Evolutionary conservation across 2,113 vertebrate genomes (phyloP).

Genomic region (Andinoacara biseriatus): DNA sequence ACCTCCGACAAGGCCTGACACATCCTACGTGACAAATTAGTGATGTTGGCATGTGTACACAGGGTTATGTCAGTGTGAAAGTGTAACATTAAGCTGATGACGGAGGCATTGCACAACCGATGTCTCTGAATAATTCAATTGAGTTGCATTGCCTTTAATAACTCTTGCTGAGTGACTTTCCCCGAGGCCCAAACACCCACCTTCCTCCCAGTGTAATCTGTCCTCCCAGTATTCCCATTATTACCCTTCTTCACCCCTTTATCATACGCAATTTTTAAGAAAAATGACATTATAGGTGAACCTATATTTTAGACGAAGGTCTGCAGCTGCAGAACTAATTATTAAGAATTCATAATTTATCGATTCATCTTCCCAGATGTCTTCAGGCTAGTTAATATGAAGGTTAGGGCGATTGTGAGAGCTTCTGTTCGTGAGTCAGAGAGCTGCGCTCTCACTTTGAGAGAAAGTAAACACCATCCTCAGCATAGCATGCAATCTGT

Average conservation of each 20-base stretch:
- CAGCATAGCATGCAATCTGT: neutral
- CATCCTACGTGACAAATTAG: constrained; percentile 48
- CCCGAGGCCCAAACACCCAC: constrained; percentile 56
- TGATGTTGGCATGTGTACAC: constrained; percentile 7
- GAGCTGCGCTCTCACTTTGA: neutral
- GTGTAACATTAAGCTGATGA: constrained; percentile 43
- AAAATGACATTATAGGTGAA: neutral
- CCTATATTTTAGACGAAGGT: constrained; percentile 7
- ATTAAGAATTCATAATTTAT: constrained; percentile 10
- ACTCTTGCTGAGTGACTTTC: constrained; percentile 68
- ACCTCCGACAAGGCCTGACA: constrained; percentile 30
- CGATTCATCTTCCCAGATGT: neutral
- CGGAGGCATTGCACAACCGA: constrained; percentile 31
- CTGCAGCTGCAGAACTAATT: neutral
- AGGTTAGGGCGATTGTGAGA: neutral
- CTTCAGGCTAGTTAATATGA: constrained; percentile 12
- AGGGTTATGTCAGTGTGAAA: neutral
- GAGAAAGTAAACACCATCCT: neutral
- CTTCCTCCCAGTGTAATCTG: constrained; percentile 45
- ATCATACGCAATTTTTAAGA: constrained; percentile 23
- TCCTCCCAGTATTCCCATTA: constrained; percentile 57
- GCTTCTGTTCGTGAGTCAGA: neutral
- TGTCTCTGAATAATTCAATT: constrained; percentile 71
- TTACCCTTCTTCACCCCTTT: constrained; percentile 16
- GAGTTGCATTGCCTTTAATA: constrained; percentile 65